Base-by-base conservation (phyloP, 2,797 vertebrate genomes). In the Ibycter americanus region DNA sequence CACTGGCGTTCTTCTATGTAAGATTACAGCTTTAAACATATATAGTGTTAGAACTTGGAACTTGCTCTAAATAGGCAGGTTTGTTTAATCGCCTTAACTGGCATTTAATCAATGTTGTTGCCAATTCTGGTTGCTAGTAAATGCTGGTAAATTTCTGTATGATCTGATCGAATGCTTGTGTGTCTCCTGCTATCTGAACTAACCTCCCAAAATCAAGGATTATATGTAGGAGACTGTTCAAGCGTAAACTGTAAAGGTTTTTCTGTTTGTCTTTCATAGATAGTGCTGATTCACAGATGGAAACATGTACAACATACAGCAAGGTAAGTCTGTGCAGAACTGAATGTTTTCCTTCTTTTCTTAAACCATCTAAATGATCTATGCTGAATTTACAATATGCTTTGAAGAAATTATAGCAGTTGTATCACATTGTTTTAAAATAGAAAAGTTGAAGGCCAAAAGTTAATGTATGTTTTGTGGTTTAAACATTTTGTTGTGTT, bases 291-390 rank as follows among this genome's bases (percentile, higher is more conserved):
- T 98, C 98, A 96, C 99, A 99, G 94, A 98, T 97, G 4, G 99
- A 99, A 97, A 99, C 99, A 44, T 99, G 99, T 97, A 99, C 98
- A 47, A 99, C 99, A 10, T 99, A 99, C 97, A 99, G 99, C 98
- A 99, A 99, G 99, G 99, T 99, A 81, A 98, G 98, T 38, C 61
- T 87, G 72, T 29, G 22, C 51, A 83, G 49, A 89, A 29, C 18
- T 25, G n/a, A 59, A 5, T 27, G 14, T 9, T 76, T 74, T 54
- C 26, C 13, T 83, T 4, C 47, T 79, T 56, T 59, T 31, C 52
- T 47, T 59, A 56, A 74, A 21, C 18, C 6, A 6, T 29, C 21
- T 65, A 15, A 47, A 26, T 29, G 9, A 25, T 58, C 49, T 36
- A 1, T 83, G 38, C 15, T 6, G 31, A 54, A 49, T n/a, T 83